These are phyloP conservation scores for Caenorhabditis briggsae DNA, from an alignment of 1,140 invertebrate genomes.

Conservation along the genomic window DNA sequence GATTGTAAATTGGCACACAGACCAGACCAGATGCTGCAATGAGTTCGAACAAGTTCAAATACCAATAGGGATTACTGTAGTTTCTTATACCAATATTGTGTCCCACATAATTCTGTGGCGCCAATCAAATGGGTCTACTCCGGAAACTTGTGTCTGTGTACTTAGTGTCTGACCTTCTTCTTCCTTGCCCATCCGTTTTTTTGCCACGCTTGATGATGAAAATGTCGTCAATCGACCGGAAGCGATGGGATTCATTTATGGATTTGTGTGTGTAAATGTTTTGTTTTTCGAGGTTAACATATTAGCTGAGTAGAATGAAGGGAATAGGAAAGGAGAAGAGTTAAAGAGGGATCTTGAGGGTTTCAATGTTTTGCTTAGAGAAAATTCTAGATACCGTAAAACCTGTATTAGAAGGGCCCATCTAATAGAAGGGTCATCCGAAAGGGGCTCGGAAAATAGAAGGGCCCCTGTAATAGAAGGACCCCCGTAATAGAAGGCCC, in stretches of 20 bases:
- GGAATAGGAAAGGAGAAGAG: neutral
- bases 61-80: neutral
- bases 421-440: no score
- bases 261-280: constrained; percentile 1
- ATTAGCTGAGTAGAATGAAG: neutral
- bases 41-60: neutral
- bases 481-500: no score
- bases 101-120: neutral
- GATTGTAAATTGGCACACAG: neutral
- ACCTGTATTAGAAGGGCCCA: no score
- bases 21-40: neutral
- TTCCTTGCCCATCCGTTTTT: neutral
- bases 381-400: no score
- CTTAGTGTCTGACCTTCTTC: constrained; percentile 41
- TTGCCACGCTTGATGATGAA: constrained; percentile 44
- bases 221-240: constrained; percentile 22
- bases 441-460: no score
- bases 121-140: constrained; percentile 14
- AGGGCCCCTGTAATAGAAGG: no score
- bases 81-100: neutral
- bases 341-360: no score
- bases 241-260: neutral
- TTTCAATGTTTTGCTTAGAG: no score
- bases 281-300: constrained; percentile 44
- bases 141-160: constrained; percentile 23